These are phyloP conservation scores for Piprites chloris DNA, from an alignment of 2,113 vertebrate species.

Conservation along the genomic window DNA sequence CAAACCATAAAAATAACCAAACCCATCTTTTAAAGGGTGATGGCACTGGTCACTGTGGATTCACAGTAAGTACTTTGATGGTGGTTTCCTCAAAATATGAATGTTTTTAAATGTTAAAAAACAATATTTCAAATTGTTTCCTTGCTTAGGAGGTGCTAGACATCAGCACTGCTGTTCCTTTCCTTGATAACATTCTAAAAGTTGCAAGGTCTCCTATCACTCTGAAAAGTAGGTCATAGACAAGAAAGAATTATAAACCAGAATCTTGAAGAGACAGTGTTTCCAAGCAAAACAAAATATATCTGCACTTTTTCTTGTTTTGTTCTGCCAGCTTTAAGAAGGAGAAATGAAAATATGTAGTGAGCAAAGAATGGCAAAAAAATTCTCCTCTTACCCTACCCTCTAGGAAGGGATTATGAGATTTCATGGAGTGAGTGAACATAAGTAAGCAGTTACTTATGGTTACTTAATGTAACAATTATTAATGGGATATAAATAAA, in stretches of 20 bases:
- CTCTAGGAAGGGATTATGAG: background rate
- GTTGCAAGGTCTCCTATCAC: background rate
- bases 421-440: background rate
- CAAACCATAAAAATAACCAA: slow-evolving; percentile 77
- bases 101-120: background rate
- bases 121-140: background rate
- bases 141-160: background rate
- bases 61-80: slow-evolving; percentile 79
- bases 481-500: background rate
- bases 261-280: background rate
- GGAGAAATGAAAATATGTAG: background rate
- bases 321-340: background rate
- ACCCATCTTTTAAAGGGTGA: slow-evolving; percentile 78
- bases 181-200: background rate
- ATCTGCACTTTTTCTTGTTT: background rate
- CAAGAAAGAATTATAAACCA: background rate
- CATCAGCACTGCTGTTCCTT: background rate
- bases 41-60: slow-evolving; percentile 77
- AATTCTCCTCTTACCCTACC: background rate
- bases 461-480: background rate
- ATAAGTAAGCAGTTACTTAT: background rate
- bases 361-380: background rate
- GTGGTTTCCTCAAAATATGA: slow-evolving; percentile 78
- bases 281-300: background rate
- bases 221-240: background rate